Evolutionary conservation across 2,888 invertebrate genomes (phyloP).

Genomic region (Drosophila merina): DNA sequence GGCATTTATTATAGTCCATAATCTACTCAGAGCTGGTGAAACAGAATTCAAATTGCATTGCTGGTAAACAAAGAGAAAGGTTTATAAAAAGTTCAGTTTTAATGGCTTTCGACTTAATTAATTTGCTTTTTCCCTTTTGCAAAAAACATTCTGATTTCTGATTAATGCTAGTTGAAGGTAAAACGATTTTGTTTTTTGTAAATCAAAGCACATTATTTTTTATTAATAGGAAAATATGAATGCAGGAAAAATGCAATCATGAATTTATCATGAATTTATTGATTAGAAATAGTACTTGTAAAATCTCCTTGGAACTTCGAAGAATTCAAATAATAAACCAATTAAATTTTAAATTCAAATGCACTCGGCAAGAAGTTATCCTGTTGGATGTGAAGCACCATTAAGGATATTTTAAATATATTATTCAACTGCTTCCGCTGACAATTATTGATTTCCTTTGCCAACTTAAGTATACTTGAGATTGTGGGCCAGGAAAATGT

Average conservation of each 20-base stretch:
- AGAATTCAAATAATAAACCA: not conserved
- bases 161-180: not conserved
- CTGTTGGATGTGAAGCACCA: not conserved
- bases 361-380: not conserved
- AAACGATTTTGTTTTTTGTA: not conserved
- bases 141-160: not conserved
- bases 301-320: not conserved
- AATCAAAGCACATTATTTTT: not conserved
- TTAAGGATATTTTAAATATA: not conserved
- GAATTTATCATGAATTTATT: not conserved
- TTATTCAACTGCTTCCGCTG: not conserved
- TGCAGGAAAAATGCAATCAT: not conserved
- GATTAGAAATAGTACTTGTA: not conserved
- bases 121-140: not conserved
- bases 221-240: not conserved
- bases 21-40: not conserved
- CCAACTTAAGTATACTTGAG: slow-evolving; percentile 4
- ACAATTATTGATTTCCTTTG: slow-evolving; percentile 9
- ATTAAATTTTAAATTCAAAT: not conserved
- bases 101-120: slow-evolving; percentile 35
- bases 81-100: not conserved
- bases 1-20: slow-evolving; percentile 6
- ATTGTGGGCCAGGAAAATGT: not conserved
- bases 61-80: not conserved
- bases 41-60: slow-evolving; percentile 19